Conservation (phyloP, 2,888 invertebrate species). For the Rhagonycha fulva region DNA sequence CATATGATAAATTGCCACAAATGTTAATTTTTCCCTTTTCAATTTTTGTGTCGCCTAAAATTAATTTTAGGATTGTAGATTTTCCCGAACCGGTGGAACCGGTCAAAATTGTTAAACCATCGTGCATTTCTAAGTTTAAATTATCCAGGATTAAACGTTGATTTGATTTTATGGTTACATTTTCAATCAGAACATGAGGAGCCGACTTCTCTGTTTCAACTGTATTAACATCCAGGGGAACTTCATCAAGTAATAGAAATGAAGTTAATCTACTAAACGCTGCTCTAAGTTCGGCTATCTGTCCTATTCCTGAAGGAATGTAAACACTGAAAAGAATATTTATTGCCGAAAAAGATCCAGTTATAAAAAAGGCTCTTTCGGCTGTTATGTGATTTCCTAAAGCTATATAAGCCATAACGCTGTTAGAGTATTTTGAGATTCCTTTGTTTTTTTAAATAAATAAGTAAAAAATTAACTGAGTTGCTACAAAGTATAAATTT, state of each 20-base stretch:
- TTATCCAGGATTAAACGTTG: slow-evolving; percentile 45
- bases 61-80: slow-evolving; percentile 56
- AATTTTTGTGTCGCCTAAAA: slow-evolving; percentile 72
- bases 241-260: slow-evolving; percentile 67
- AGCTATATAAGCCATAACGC: slow-evolving; percentile 66
- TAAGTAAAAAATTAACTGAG: no score
- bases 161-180: slow-evolving; percentile 66
- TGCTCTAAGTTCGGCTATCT: slow-evolving; percentile 78
- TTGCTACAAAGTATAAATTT: no score
- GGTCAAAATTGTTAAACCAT: slow-evolving; percentile 58
- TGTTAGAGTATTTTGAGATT: no score
- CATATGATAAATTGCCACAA: slow-evolving; percentile 62
- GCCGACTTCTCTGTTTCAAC: neutral
- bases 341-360: slow-evolving; percentile 86
- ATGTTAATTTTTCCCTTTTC: slow-evolving; percentile 66
- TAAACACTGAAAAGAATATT: slow-evolving; percentile 86
- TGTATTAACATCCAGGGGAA: slow-evolving; percentile 42
- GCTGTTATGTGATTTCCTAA: slow-evolving; percentile 75
- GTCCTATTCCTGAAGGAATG: slow-evolving; percentile 83
- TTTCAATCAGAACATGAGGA: slow-evolving; percentile 49
- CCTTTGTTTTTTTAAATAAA: no score
- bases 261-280: slow-evolving; percentile 71
- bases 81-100: slow-evolving; percentile 69
- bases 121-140: slow-evolving; percentile 50
- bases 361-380: slow-evolving; percentile 85